phyloP scores from a whole-genome alignment of 2,888 invertebrate genomes.

The Timandra comae region DNA sequence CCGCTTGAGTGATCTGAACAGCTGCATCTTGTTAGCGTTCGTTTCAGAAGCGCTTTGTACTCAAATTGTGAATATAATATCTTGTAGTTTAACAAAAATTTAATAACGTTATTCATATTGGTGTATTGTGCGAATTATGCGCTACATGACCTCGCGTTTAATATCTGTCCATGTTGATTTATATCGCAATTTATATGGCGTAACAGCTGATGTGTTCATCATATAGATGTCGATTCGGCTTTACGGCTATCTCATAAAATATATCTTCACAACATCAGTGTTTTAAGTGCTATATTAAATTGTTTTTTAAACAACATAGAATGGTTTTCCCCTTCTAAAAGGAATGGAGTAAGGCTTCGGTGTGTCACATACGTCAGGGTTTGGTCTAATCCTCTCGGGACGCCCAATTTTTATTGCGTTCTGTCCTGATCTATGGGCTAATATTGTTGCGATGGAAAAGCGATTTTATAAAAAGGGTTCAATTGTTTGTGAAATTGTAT shows the following conservation, averaged over 20 bases:
- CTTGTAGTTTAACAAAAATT: constrained; percentile 28
- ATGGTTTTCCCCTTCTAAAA: constrained; percentile 44
- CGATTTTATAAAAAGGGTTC: constrained; percentile 47
- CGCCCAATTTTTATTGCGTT: constrained; percentile 69
- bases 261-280: constrained; percentile 31
- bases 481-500: constrained; percentile 25
- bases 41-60: constrained; percentile 58
- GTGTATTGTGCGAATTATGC: constrained; percentile 58
- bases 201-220: constrained; percentile 53
- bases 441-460: constrained; percentile 55
- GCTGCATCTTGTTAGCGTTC: constrained; percentile 72
- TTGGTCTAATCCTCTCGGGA: constrained; percentile 68
- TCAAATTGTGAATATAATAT: constrained; percentile 59
- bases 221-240: constrained; percentile 36
- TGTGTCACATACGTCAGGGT: constrained; percentile 71
- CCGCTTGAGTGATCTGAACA: constrained; percentile 61
- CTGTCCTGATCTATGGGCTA: constrained; percentile 63
- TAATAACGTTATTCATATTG: constrained; percentile 46
- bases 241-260: constrained; percentile 33
- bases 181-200: constrained; percentile 47
- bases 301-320: constrained; percentile 61
- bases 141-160: constrained; percentile 51
- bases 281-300: constrained; percentile 49
- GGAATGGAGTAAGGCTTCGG: constrained; percentile 59
- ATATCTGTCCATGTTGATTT: constrained; percentile 58